Evolutionary conservation across 2,888 invertebrate species (phyloP).

Genomic region (Psylliodes chrysocephalus): DNA sequence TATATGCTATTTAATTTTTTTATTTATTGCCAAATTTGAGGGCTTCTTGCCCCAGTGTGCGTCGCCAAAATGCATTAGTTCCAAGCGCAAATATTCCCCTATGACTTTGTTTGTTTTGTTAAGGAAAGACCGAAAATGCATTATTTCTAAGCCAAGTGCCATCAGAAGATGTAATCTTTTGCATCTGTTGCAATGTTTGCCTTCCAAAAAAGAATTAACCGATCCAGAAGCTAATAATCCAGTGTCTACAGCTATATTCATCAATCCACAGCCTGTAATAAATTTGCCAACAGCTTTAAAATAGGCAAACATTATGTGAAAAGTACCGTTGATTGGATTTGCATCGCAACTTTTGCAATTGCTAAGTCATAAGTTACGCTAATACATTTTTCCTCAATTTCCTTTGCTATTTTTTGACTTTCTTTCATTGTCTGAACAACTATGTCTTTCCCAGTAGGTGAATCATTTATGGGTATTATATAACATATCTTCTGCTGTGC

Average conservation of each 20-base stretch:
- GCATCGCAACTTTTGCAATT: slow-evolving; percentile 44
- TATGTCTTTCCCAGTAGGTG: slow-evolving; percentile 51
- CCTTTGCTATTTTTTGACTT: slow-evolving; percentile 7
- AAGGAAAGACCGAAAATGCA: slow-evolving; percentile 42
- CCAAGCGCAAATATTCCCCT: too few relatives aligned
- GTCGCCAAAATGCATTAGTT: too few relatives aligned
- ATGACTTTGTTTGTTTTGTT: slow-evolving; percentile 29
- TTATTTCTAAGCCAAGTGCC: slow-evolving; percentile 42
- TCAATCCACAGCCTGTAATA: slow-evolving; percentile 32
- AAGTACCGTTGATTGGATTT: slow-evolving; percentile 53
- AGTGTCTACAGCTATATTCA: slow-evolving; percentile 30
- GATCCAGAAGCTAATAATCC: slow-evolving; percentile 43
- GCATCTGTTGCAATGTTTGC: slow-evolving; percentile 48
- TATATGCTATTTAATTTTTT: too few relatives aligned
- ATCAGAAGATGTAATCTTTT: slow-evolving; percentile 39
- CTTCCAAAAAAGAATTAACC: slow-evolving; percentile 42
- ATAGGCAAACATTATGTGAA: slow-evolving; percentile 51
- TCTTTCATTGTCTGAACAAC: slow-evolving; percentile 51
- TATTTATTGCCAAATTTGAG: too few relatives aligned
- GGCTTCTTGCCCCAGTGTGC: too few relatives aligned
- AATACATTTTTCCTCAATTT: slow-evolving; percentile 6
- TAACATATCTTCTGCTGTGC: slow-evolving; percentile 49
- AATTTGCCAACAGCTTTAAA: slow-evolving; percentile 43
- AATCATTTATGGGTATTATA: slow-evolving; percentile 50
- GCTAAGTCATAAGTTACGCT: slow-evolving; percentile 22